Percentiles rank a stretch among this genome's conserved stretches.
These are phyloP conservation scores for Brachystomella parvula DNA, from an alignment of 1,140 invertebrate genomes.

Conservation along the genomic window DNA sequence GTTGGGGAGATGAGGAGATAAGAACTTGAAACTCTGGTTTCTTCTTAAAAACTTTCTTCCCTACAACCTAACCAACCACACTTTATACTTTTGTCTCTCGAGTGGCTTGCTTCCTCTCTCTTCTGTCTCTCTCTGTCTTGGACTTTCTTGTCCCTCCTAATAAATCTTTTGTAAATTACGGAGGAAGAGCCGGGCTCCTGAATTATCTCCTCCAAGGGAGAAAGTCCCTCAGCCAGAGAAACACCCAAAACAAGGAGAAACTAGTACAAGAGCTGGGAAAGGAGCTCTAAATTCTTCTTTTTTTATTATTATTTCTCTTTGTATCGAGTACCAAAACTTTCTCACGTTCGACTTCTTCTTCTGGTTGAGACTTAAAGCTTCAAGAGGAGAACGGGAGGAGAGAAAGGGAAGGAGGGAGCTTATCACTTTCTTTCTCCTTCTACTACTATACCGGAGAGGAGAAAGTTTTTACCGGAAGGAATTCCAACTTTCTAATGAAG, in stretches of 20 bases:
- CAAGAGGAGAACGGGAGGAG: background rate
- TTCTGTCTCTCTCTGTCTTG: background rate
- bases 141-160: background rate
- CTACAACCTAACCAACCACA: too few species aligned
- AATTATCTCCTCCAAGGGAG: constrained; percentile 1
- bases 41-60: background rate
- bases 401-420: too few species aligned
- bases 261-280: too few species aligned
- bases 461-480: too few species aligned
- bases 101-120: background rate
- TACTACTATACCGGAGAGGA: too few species aligned
- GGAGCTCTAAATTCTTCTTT: too few species aligned
- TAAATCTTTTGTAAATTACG: background rate
- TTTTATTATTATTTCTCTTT: too few species aligned
- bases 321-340: background rate
- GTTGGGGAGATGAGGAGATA: background rate
- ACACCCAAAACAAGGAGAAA: background rate
- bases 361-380: too few species aligned
- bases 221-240: background rate
- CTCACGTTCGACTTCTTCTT: constrained; percentile 1
- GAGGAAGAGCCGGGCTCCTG: background rate
- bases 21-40: background rate
- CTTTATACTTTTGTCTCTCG: too few species aligned
- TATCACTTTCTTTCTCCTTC: too few species aligned
- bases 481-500: too few species aligned